Conservation (phyloP, 2,113 vertebrate genomes). For the Triplophysa rosa region DNA sequence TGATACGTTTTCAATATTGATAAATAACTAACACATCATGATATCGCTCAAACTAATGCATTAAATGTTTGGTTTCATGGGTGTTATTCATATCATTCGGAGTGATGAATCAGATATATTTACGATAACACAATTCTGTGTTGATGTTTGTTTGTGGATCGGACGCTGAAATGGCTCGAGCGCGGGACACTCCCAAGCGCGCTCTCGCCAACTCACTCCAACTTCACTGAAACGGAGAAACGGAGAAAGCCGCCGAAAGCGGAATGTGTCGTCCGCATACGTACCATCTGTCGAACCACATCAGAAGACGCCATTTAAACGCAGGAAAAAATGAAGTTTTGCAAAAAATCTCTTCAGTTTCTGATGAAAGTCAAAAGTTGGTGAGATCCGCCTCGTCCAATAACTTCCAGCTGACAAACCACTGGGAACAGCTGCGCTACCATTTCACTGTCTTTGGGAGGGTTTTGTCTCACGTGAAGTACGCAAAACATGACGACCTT, state of each 20-base stretch:
- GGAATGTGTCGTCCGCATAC: slow-evolving; percentile 30
- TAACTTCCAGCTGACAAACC: slow-evolving; percentile 23
- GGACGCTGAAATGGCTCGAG: too few relatives aligned
- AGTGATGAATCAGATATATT: too few relatives aligned
- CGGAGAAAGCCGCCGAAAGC: neutral
- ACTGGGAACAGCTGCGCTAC: slow-evolving; percentile 15
- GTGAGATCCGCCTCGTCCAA: slow-evolving; percentile 30
- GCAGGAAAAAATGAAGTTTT: neutral
- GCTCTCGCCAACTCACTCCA: slow-evolving; percentile 16
- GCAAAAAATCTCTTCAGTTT: slow-evolving; percentile 40
- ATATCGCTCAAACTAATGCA: too few relatives aligned
- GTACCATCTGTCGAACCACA: slow-evolving; percentile 72
- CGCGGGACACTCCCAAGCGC: slow-evolving; percentile 25
- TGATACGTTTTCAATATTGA: too few relatives aligned
- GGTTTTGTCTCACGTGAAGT: neutral
- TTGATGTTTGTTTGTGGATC: neutral
- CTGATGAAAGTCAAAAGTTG: slow-evolving; percentile 59
- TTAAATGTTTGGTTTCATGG: too few relatives aligned
- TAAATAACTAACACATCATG: too few relatives aligned
- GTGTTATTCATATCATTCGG: too few relatives aligned
- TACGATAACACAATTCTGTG: neutral
- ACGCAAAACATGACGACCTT: neutral
- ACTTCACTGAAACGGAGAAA: slow-evolving; percentile 8
- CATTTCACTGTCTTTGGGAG: neutral
- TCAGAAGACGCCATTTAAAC: slow-evolving; percentile 72